A percentile compares a stretch with the other conserved stretches of the same genome.
Evolutionary conservation across 37 sponge, comb jelly and placozoan species (phyloP).

Genomic region (Aplysina aerophoba): DNA sequence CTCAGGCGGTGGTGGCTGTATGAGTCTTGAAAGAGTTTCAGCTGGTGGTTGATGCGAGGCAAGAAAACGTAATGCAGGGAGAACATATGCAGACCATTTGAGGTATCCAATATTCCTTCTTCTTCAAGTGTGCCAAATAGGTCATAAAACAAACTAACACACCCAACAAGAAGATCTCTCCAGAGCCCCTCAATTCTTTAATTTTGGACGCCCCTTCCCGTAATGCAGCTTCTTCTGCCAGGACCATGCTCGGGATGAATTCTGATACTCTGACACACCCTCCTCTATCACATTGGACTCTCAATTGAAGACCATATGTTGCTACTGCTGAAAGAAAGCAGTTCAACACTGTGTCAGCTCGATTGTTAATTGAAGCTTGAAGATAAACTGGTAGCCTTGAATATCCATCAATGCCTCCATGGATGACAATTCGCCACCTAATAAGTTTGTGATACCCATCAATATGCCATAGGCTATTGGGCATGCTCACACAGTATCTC

Average conservation of each 20-base stretch:
- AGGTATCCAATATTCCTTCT: no score
- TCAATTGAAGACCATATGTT: slow-evolving; percentile 56
- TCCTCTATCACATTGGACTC: slow-evolving; percentile 59
- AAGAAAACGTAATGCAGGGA: background rate
- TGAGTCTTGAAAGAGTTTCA: background rate
- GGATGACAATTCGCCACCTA: slow-evolving; percentile 64
- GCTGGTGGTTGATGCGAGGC: slow-evolving; percentile 1
- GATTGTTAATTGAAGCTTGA: slow-evolving; percentile 38
- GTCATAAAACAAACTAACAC: slow-evolving; percentile 38
- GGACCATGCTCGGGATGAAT: slow-evolving; percentile 55
- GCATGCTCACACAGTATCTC: slow-evolving; percentile 39
- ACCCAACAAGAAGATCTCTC: slow-evolving; percentile 50
- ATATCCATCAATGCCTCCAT: slow-evolving; percentile 68
- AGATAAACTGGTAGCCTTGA: slow-evolving; percentile 56
- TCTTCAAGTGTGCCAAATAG: slow-evolving; percentile 40
- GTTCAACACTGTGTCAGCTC: slow-evolving; percentile 42
- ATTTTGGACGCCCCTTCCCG: slow-evolving; percentile 65
- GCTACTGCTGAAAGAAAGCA: slow-evolving; percentile 30
- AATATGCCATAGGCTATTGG: slow-evolving; percentile 68
- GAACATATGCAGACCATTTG: background rate
- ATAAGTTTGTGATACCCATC: slow-evolving; percentile 61
- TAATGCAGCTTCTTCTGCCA: slow-evolving; percentile 48
- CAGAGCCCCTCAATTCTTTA: slow-evolving; percentile 58
- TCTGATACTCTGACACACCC: slow-evolving; percentile 46
- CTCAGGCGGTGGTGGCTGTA: slow-evolving; percentile 13